A percentile compares a stretch with the other conserved stretches of the same genome.
phyloP scores from a whole-genome alignment of 2,888 invertebrate species.

The Melikaiella ostensackeni region DNA sequence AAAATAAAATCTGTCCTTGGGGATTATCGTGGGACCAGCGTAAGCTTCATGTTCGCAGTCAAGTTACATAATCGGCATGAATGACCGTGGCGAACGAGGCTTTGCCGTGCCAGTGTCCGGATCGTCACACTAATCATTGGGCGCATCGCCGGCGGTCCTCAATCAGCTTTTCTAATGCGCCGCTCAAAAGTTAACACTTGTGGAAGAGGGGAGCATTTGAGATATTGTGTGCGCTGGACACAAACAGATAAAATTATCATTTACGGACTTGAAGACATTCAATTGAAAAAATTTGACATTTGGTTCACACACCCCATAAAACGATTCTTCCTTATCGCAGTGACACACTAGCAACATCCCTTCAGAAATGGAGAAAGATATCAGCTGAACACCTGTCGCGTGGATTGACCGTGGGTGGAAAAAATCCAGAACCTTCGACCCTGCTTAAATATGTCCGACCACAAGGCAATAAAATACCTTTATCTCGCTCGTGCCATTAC shows the following conservation, averaged over 20 bases:
- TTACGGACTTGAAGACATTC: background rate
- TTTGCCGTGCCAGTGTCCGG: constrained; percentile 40
- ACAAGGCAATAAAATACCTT: constrained; percentile 76
- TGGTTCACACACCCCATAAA: background rate
- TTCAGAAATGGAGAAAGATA: constrained; percentile 11
- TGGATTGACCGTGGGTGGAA: constrained; percentile 22
- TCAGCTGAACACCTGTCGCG: constrained; percentile 27
- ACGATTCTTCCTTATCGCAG: constrained; percentile 10
- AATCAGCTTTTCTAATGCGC: background rate
- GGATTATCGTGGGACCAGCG: constrained; percentile 74
- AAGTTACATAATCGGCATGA: constrained; percentile 69
- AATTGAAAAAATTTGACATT: background rate
- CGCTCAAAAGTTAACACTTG: background rate
- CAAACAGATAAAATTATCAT: background rate
- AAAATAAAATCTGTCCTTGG: constrained; percentile 46
- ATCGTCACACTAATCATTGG: constrained; percentile 12
- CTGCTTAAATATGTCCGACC: constrained; percentile 73
- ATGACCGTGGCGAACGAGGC: constrained; percentile 69
- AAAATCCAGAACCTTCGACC: constrained; percentile 55
- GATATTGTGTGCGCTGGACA: background rate
- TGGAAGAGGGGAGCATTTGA: background rate
- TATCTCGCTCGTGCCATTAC: constrained; percentile 76
- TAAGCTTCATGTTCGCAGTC: constrained; percentile 75
- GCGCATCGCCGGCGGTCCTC: background rate
- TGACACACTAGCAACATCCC: constrained; percentile 20